Percentiles rank a stretch among this genome's conserved stretches.
Evolutionary conservation across 2,113 vertebrate species (phyloP).

Genomic region (Muntiacus reevesi): DNA sequence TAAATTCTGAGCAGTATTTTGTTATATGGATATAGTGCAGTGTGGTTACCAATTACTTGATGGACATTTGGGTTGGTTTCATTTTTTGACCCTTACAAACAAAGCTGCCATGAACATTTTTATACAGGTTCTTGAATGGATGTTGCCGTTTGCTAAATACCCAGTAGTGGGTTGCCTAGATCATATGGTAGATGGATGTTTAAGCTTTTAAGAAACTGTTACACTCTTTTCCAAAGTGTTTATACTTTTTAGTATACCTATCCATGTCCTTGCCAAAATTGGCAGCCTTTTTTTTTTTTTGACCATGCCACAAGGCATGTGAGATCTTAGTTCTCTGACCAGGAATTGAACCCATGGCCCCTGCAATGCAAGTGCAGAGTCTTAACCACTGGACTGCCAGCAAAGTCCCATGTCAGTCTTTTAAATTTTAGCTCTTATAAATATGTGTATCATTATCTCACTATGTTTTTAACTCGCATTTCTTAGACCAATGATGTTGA

Average conservation of each 20-base stretch:
- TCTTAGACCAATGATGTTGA: not conserved
- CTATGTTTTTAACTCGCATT: not conserved
- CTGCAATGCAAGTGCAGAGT: not conserved
- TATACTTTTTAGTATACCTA: not conserved
- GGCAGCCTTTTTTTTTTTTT: not conserved
- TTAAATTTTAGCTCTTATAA: not conserved
- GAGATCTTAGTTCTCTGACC: not conserved
- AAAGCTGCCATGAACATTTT: not conserved
- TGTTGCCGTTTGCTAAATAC: not conserved
- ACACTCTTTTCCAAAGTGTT: not conserved
- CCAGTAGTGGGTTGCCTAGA: not conserved
- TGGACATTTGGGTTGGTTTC: not conserved
- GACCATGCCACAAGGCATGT: not conserved
- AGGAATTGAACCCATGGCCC: not conserved
- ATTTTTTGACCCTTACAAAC: not conserved
- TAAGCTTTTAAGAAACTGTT: not conserved
- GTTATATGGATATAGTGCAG: not conserved
- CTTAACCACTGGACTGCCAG: not conserved
- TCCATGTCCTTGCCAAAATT: not conserved
- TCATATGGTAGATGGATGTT: not conserved
- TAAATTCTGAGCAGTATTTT: not conserved
- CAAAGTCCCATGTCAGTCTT: not conserved
- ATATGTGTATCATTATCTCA: not conserved
- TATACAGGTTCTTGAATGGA: not conserved
- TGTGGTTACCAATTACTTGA: not conserved